These are phyloP conservation scores for Molossus molossus DNA, from an alignment of 2,797 vertebrate species.

Conservation along the genomic window DNA sequence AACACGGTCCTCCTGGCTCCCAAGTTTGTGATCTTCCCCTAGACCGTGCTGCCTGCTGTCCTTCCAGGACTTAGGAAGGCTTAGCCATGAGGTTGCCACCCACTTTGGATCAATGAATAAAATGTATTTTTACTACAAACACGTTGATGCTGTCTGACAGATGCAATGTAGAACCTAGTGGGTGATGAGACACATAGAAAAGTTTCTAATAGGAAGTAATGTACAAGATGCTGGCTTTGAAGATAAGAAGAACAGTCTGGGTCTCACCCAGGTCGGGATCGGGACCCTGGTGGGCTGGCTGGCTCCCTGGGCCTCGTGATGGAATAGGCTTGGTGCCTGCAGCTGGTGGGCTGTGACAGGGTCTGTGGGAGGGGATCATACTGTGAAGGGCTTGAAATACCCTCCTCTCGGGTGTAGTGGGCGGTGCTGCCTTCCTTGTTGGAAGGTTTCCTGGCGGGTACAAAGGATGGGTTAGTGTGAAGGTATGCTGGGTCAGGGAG, in stretches of 20 bases:
- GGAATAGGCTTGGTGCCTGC: background rate
- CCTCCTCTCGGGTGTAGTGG: background rate
- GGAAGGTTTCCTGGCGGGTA: background rate
- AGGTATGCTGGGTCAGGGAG: background rate
- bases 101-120: background rate
- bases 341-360: background rate
- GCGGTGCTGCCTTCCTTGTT: no score
- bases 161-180: background rate
- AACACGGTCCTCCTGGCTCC: background rate
- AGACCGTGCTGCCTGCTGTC: background rate
- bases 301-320: background rate
- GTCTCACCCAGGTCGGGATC: background rate
- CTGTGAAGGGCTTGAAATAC: background rate
- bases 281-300: background rate
- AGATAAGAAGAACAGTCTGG: background rate
- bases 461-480: background rate
- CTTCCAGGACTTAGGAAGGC: background rate
- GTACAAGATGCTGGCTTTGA: background rate
- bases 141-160: background rate
- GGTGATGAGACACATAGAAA: background rate
- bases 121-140: background rate
- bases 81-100: background rate
- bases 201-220: background rate
- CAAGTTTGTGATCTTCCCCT: background rate
- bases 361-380: background rate